phyloP scores from a whole-genome alignment of 2,797 vertebrate genomes.

The Pachyuromys duprasi region DNA sequence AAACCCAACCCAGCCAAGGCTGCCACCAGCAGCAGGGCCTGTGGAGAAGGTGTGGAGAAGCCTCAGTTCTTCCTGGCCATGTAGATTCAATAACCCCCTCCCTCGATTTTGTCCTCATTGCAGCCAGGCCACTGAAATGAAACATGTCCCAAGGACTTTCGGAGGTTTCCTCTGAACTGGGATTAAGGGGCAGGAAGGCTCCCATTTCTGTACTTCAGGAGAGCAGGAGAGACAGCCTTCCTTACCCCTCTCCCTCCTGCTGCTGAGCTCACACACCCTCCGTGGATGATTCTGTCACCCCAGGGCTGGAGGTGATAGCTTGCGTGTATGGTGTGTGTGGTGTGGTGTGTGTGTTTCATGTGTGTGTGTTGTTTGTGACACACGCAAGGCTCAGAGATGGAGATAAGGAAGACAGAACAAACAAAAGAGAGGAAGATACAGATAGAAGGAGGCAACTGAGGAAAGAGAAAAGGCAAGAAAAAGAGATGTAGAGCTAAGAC shows the following conservation, averaged over 20 bases:
- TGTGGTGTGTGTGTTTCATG: neutral
- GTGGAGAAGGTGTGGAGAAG: neutral
- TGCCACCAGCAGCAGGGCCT: conserved; percentile 86
- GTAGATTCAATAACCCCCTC: neutral
- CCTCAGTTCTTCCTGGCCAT: neutral
- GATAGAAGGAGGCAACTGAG: neutral
- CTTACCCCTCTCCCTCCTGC: neutral
- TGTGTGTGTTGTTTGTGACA: neutral
- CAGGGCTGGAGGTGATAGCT: neutral
- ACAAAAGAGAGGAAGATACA: neutral
- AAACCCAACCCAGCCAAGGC: conserved; percentile 86
- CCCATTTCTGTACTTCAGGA: rapidly evolving
- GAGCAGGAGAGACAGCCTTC: neutral
- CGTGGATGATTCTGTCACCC: conserved; percentile 35
- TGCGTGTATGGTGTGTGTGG: neutral
- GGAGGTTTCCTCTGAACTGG: neutral
- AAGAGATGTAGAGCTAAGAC: neutral
- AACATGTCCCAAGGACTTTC: neutral
- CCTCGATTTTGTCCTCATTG: neutral
- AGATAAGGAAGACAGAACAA: neutral
- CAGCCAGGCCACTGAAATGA: neutral
- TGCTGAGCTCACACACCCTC: conserved; percentile 47
- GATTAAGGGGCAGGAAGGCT: rapidly evolving
- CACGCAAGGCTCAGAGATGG: neutral
- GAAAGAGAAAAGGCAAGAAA: neutral